These are phyloP conservation scores for Trachemys scripta DNA, from an alignment of 2,113 vertebrate genomes.

Conservation along the genomic window DNA sequence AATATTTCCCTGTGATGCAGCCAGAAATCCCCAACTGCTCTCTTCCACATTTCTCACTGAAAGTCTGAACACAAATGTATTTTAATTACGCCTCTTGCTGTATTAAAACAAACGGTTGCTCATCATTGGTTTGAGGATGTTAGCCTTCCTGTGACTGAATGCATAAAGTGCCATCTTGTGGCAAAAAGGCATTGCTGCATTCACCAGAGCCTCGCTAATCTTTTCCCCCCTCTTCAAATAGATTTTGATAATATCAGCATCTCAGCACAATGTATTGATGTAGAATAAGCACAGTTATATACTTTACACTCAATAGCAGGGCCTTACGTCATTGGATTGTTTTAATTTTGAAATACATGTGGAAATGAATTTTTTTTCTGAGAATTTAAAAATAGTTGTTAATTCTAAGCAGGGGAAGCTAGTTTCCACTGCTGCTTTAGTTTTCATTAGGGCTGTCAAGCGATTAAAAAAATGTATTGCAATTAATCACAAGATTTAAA, in stretches of 20 bases:
- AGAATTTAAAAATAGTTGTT: not conserved
- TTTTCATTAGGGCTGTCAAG: not conserved
- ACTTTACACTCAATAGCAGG: not conserved
- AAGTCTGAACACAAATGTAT: not conserved
- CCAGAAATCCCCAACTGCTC: not conserved
- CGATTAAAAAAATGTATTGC: no score
- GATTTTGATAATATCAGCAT: not conserved
- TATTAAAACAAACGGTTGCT: not conserved
- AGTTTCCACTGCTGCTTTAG: not conserved
- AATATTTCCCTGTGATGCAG: not conserved
- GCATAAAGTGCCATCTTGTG: slow-evolving; percentile 4
- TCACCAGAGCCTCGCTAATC: not conserved
- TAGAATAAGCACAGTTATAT: not conserved
- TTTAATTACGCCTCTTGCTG: not conserved
- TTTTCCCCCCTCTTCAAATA: not conserved
- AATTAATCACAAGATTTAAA: no score
- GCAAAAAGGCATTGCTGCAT: not conserved
- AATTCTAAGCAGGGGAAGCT: not conserved
- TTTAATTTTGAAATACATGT: not conserved
- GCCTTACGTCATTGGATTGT: not conserved
- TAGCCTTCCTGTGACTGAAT: not conserved
- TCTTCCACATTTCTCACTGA: not conserved
- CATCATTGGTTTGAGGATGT: not conserved
- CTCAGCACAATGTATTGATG: not conserved
- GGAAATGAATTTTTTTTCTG: not conserved